Evolutionary conservation across 2,797 vertebrate species (phyloP), one percentile per base, ranked within the genome.

Genomic region (Octomys mimax): DNA sequence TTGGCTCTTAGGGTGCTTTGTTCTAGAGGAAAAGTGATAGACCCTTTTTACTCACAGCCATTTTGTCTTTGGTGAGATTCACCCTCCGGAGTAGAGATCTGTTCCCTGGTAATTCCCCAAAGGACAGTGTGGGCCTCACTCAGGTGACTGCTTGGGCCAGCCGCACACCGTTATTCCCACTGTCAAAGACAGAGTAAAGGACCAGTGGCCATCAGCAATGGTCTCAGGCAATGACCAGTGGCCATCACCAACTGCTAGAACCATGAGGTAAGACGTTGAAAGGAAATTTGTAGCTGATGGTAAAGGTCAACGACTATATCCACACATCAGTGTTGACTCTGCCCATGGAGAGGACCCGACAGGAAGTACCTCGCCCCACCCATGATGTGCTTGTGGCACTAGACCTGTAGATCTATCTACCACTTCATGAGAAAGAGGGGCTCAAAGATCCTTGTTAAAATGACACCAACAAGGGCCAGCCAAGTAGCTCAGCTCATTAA

Each of bases 341-440:
- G n/a, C 2, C 0, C 2, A 7, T 2, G 1, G n/a, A 68, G 19
- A n/a, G 62, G 22, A 14, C 5, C 3, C 18, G 11, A 13, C 1
- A 28, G 22, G 31, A 61, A 12, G n/a, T 52, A 24, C n/a, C 70
- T 26, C 16, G 33, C 33, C 36, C 39, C 1, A 0, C 3, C 22
- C 61, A 1, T 5, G n/a, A n/a, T 22, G 31, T 18, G 7, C 22
- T 49, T 42, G 61, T 21, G 62, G 16, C 81, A 19, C 22, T 12
- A 78, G 80, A 26, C 31, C 75, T 92, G 54, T 16, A 22, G 18
- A 28, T n/a, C 31, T 13, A 85, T 49, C 28, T 22, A 39, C 14
- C 49, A 46, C 24, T 77, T 91, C n/a, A 36, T 14, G 46, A 75
- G 79, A 62, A 81, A 86, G n/a, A 39, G 24, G n/a, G 36, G 9